phyloP scores from a whole-genome alignment of 2,888 invertebrate species.

The Campoplex nolae region DNA sequence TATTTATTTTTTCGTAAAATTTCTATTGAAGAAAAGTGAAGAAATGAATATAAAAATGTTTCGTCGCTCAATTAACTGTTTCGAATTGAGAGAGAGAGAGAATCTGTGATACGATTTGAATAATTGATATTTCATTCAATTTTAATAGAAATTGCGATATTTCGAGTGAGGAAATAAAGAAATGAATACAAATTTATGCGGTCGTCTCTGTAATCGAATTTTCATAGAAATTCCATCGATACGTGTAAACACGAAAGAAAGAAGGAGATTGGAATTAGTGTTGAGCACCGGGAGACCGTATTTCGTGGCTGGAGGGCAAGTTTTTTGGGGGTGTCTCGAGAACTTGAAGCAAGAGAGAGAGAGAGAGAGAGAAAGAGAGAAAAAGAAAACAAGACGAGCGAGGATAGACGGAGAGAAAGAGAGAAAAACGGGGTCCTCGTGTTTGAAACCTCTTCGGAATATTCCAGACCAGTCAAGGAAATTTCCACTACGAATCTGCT shows the following conservation, averaged over 20 bases:
- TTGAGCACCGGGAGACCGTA: background rate
- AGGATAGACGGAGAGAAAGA: slow-evolving; percentile 31
- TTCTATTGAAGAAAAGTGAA: no score
- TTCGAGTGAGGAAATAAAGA: no score
- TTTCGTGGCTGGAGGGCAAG: background rate
- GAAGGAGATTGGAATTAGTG: background rate
- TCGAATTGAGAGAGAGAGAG: no score
- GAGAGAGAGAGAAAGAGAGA: background rate
- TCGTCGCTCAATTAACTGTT: no score
- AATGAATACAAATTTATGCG: no score
- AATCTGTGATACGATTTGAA: no score
- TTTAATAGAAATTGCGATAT: no score
- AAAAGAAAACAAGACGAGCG: slow-evolving; percentile 1
- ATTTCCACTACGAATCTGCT: slow-evolving; percentile 64
- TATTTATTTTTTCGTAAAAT: no score
- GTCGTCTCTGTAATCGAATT: background rate
- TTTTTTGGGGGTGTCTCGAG: slow-evolving; percentile 9
- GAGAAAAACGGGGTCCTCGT: slow-evolving; percentile 11
- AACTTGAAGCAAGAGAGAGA: slow-evolving; percentile 5
- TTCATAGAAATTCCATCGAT: background rate
- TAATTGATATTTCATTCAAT: no score
- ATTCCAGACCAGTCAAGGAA: slow-evolving; percentile 69
- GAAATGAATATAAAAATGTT: no score
- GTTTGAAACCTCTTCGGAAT: slow-evolving; percentile 58
- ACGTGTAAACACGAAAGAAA: background rate